Evolutionary conservation across 2,888 invertebrate species (phyloP), one percentile per base, ranked within the genome.

Genomic region (Sycophila texana): DNA sequence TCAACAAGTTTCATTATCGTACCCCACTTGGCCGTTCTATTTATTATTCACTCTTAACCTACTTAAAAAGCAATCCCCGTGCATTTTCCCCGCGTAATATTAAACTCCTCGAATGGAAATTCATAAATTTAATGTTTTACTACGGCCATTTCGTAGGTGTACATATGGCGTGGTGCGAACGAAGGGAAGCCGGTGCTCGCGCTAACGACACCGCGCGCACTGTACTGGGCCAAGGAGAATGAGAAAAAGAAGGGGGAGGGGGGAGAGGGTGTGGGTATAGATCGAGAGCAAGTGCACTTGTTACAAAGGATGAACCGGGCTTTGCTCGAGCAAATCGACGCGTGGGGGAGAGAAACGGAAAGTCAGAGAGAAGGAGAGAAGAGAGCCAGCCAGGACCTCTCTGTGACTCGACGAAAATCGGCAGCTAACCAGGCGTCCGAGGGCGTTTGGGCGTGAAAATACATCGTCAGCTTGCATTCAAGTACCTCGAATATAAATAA

Each of bases 361-460:
- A 47, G 67, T 39, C 67, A 61, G 65, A 20, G 39, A 49, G 22
- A 20, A 53, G 16, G 26, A n/a, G 53, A 55, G 70, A 61, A 47
- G 61, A 55, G 20, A 60, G 55, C 39, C 20, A 61, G 74, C 58
- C 39, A 67, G 72, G 61, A 63, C 61, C 58, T n/a, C 63, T 63
- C 75, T 70, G 81, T 81, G 80, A 81, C 80, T 81, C 77, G 77
- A 58, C 80, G 66, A 71, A 80, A 80, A 79, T 75, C 79, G 70
- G 61, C 57, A 70, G 80, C 80, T 80, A 80, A 81, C 71, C 80
- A 72, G 80, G 49, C 74, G 65, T 65, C 77, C 55, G 67, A 65
- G 71, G 74, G 74, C 70, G 71, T 71, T 77, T 80, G 80, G 78
- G 78, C 81, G 78, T 81, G 81, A 81, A 81, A 81, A 81, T 55